These are phyloP conservation scores for Chelon labrosus DNA, from an alignment of 2,797 vertebrate species.

Conservation along the genomic window DNA sequence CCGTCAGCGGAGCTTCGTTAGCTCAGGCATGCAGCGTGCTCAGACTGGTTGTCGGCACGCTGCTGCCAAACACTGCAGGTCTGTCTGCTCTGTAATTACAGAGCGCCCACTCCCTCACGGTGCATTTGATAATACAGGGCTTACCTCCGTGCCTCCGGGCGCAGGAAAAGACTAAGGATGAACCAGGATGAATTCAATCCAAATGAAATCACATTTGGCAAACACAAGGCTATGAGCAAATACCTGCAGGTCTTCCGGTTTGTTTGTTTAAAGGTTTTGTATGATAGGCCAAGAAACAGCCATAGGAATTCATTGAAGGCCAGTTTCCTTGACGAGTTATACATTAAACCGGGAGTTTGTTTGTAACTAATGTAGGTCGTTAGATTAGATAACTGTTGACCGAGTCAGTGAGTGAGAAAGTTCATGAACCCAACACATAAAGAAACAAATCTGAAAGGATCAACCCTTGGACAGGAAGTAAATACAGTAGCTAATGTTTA, in stretches of 20 bases:
- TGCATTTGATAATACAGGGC: slow-evolving; percentile 9
- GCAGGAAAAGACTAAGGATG: not conserved
- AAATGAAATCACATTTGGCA: slow-evolving; percentile 6
- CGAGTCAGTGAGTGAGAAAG: too few species aligned
- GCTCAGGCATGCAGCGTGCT: slow-evolving; percentile 40
- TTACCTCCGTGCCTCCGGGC: slow-evolving; percentile 34
- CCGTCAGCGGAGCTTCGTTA: slow-evolving; percentile 41
- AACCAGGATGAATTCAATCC: not conserved
- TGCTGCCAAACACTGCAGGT: not conserved
- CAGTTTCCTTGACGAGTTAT: not conserved
- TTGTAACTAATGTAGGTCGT: not conserved
- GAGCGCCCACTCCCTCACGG: not conserved
- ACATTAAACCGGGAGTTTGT: not conserved
- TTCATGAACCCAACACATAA: too few species aligned
- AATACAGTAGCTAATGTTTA: too few species aligned
- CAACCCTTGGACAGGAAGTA: too few species aligned
- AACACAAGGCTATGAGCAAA: not conserved
- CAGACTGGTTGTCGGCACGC: slow-evolving; percentile 7
- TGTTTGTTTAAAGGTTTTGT: slow-evolving; percentile 13
- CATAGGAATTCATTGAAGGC: not conserved
- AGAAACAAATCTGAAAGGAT: too few species aligned
- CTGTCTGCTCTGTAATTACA: slow-evolving; percentile 38
- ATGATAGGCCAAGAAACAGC: not conserved
- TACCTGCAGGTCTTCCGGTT: slow-evolving; percentile 1
- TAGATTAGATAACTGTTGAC: too few species aligned